Conservation (phyloP, 2,888 invertebrate species). For the Nomada hirtipes region DNA sequence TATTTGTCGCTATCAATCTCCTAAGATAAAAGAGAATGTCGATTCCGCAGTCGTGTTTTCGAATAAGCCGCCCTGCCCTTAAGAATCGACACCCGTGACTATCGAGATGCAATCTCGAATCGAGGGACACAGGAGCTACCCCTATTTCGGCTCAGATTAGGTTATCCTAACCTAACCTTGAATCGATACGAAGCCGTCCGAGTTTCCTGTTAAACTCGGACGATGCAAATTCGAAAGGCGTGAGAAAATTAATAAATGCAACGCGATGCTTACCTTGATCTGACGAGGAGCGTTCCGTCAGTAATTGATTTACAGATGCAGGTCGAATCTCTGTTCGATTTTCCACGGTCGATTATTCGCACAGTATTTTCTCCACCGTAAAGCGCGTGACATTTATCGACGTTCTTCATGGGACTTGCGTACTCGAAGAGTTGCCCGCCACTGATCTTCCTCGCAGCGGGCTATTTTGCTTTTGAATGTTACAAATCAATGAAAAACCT, state of each 20-base stretch:
- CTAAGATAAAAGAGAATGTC: not conserved
- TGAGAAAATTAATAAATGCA: constrained; percentile 2
- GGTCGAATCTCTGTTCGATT: constrained; percentile 17
- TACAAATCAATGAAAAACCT: not conserved
- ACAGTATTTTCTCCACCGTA: constrained; percentile 22
- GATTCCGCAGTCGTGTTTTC: constrained; percentile 23
- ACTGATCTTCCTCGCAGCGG: constrained; percentile 51
- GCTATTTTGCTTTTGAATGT: constrained; percentile 54
- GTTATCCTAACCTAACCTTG: constrained; percentile 51
- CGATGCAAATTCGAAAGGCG: not conserved
- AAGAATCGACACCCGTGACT: constrained; percentile 31
- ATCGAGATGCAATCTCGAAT: constrained; percentile 50
- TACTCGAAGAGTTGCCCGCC: constrained; percentile 77
- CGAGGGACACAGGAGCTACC: constrained; percentile 26
- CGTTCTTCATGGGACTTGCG: constrained; percentile 81
- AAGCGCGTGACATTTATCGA: constrained; percentile 79
- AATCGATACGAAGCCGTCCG: not conserved
- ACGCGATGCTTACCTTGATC: constrained; percentile 49
- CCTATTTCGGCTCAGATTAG: constrained; percentile 31
- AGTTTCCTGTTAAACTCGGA: not conserved
- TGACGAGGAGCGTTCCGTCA: not conserved
- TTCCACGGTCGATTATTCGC: constrained; percentile 26
- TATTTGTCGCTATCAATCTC: not conserved
- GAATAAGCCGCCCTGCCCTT: constrained; percentile 34
- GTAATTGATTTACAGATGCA: constrained; percentile 10